Evolutionary conservation across 2,113 vertebrate species (phyloP).

Genomic region (Pluvialis apricaria): DNA sequence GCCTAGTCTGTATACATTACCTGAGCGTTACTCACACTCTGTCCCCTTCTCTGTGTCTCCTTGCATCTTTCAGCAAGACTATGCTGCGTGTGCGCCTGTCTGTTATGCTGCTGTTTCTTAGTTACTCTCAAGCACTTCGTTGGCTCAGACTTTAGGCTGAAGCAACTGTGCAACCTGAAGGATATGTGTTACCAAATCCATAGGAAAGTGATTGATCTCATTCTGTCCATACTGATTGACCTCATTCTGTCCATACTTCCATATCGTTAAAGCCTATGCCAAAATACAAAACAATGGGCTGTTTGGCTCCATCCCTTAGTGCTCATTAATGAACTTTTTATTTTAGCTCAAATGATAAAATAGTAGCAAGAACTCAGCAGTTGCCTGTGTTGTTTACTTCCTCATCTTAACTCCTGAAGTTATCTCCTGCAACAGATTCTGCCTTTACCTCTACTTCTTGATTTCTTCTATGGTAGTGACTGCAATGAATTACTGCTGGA

Average conservation of each 20-base stretch:
- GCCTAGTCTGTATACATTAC: not conserved
- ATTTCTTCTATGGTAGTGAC: not conserved
- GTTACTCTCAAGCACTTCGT: not conserved
- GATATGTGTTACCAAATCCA: not conserved
- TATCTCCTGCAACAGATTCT: not conserved
- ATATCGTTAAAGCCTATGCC: not conserved
- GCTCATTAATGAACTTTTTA: not conserved
- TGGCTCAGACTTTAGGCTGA: not conserved
- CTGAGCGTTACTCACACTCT: not conserved
- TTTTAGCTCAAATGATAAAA: not conserved
- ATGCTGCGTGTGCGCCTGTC: accelerated
- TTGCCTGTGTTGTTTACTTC: not conserved
- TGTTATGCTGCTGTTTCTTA: not conserved
- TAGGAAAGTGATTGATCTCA: not conserved
- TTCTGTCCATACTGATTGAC: not conserved
- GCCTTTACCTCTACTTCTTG: not conserved
- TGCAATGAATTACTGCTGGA: not conserved
- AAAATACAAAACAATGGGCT: not conserved
- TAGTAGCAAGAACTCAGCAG: not conserved
- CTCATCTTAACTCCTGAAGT: not conserved
- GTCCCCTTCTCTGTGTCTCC: not conserved
- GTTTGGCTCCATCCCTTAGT: not conserved
- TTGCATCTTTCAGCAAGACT: not conserved
- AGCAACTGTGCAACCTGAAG: not conserved
- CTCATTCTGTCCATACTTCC: not conserved